A percentile compares a stretch with the other conserved stretches of the same genome.
Conservation (phyloP, 2,888 invertebrate species). For the Monoplex corrugatus region DNA sequence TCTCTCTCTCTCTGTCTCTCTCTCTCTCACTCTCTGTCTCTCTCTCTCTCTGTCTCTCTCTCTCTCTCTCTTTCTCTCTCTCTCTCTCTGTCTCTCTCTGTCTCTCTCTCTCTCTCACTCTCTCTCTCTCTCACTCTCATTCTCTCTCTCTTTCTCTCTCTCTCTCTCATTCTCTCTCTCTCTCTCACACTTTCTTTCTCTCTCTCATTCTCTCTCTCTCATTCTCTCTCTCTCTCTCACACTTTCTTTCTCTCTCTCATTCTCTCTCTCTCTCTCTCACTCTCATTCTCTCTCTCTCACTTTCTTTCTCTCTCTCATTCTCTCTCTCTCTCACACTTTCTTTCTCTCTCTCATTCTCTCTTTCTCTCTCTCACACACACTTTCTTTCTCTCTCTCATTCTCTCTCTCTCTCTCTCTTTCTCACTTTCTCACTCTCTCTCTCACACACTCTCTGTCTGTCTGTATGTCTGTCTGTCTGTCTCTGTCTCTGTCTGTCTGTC, state of each 20-base stretch:
- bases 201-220: slow-evolving; percentile 12
- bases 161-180: neutral
- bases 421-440: neutral
- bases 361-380: neutral
- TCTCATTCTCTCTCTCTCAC: neutral
- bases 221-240: slow-evolving; percentile 18
- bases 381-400: neutral
- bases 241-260: neutral
- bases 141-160: neutral
- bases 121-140: neutral
- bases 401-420: neutral
- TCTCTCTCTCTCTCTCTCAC: neutral
- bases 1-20: neutral
- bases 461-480: neutral
- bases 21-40: neutral
- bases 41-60: neutral
- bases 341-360: no score
- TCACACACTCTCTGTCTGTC: no score
- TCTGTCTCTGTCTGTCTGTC: neutral
- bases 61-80: neutral
- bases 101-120: neutral
- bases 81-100: neutral
- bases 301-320: neutral
- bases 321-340: neutral
- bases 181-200: neutral